phyloP scores from a whole-genome alignment of 2,113 vertebrate genomes.

The Rhynchomys soricoides region DNA sequence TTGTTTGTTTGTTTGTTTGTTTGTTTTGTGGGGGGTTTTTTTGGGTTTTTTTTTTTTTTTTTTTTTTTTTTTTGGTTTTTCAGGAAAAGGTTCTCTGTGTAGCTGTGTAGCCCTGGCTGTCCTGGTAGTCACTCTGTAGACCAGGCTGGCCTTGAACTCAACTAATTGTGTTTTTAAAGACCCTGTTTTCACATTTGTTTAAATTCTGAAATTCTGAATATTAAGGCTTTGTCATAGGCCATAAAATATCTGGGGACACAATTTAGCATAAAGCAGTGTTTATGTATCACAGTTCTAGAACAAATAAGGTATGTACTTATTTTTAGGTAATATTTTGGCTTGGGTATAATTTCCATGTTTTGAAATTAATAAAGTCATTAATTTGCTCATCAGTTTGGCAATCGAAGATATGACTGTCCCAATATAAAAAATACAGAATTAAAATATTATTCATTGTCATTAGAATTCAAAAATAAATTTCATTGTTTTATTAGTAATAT shows the following conservation, averaged over 20 bases:
- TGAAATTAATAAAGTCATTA: not conserved
- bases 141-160: too few species aligned
- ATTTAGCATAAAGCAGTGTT: not conserved
- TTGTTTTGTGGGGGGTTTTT: too few species aligned
- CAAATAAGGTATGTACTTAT: not conserved
- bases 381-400: not conserved
- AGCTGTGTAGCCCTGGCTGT: too few species aligned
- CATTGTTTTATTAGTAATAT: not conserved
- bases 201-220: not conserved
- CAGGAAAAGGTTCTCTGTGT: too few species aligned
- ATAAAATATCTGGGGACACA: not conserved
- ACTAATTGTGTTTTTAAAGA: not conserved
- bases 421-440: not conserved
- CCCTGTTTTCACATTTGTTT: not conserved
- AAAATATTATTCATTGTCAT: not conserved
- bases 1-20: too few species aligned
- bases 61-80: too few species aligned
- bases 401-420: not conserved
- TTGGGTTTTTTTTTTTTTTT: too few species aligned
- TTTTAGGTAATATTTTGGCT: not conserved
- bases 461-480: not conserved
- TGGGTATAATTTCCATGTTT: not conserved
- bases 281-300: not conserved
- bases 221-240: not conserved
- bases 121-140: too few species aligned